Base-by-base conservation (phyloP, 1,140 invertebrate genomes). In the Nomia melanderi region DNA sequence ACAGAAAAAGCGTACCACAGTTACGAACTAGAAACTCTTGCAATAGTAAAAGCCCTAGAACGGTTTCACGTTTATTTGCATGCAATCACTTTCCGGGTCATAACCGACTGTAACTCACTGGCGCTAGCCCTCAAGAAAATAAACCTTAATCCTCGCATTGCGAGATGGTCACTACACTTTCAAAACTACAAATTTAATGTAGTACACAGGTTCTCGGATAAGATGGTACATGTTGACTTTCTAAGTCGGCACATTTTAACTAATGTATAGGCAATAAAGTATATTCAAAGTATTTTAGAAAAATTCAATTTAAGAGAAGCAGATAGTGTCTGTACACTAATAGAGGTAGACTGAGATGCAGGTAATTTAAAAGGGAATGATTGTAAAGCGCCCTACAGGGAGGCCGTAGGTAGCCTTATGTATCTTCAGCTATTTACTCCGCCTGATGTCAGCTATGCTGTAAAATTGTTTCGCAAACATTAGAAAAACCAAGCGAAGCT, bases 151-250 rank as follows among this genome's bases (percentile, higher is more conserved):
- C 60, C 60, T 1, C 71, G 47, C 8, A 31, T 73, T 7, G 70
- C 41, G 8, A 41, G 31, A 25, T 73, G 70, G 70, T 62, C 44
- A 59, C 25, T 73, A 2, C 44, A 73, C 2, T 44, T 73, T 27
- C 70, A 72, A 25, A 59, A 63, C 2, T 73, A 36, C 12, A 73
- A 57, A 2, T 73, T 73, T 7, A 31, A 73, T 6, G 27, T 73
- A 2, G 0, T 59, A 9, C 63, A 73, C 8, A 59, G 60, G 2
- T 31, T 47, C 5, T 31, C 59, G 1, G 12, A 33, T 2, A 33
- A 9, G 14, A 73, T 73, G 59, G 59, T 47, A 3, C 60, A 73
- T 12, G 59, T 54, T n/a, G 71, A 73, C 14, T 44, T 47, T 11
- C 50, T 74, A 1, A 74, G 71, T 11, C 39, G 57, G n/a, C n/a